phyloP scores from a whole-genome alignment of 2,797 vertebrate species.

The Acanthurus tractus region DNA sequence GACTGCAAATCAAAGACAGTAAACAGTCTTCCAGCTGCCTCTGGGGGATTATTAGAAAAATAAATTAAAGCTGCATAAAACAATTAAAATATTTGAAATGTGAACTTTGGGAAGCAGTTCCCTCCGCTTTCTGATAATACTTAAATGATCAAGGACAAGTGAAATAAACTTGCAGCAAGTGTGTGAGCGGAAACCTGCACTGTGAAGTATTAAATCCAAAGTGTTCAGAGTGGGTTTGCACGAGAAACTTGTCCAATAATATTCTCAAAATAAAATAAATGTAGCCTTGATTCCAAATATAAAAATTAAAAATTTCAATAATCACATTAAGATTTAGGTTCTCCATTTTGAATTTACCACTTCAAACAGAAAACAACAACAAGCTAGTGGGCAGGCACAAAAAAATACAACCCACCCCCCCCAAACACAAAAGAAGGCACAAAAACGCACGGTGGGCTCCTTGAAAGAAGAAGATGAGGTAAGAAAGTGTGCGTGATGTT shows the following conservation, averaged over 20 bases:
- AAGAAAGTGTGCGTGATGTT: slow-evolving; percentile 27
- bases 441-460: slow-evolving; percentile 37
- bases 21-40: slow-evolving; percentile 77
- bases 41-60: slow-evolving; percentile 81
- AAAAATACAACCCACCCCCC: too few relatives aligned
- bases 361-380: slow-evolving; percentile 73
- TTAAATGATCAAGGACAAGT: slow-evolving; percentile 69
- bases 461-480: slow-evolving; percentile 24
- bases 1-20: slow-evolving; percentile 82
- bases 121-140: slow-evolving; percentile 57
- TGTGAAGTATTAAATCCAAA: neutral
- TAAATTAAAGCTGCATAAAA: slow-evolving; percentile 79
- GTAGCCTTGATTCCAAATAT: neutral
- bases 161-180: slow-evolving; percentile 58
- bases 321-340: neutral
- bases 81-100: slow-evolving; percentile 83
- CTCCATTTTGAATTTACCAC: slow-evolving; percentile 69
- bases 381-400: slow-evolving; percentile 61
- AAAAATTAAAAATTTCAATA: neutral
- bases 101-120: slow-evolving; percentile 72
- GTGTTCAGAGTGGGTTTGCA: neutral
- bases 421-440: slow-evolving; percentile 2
- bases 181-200: neutral
- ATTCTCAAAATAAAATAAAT: neutral
- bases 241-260: neutral